Evolutionary conservation across 2,888 invertebrate species (phyloP).

Genomic region (Sialis fuliginosa): DNA sequence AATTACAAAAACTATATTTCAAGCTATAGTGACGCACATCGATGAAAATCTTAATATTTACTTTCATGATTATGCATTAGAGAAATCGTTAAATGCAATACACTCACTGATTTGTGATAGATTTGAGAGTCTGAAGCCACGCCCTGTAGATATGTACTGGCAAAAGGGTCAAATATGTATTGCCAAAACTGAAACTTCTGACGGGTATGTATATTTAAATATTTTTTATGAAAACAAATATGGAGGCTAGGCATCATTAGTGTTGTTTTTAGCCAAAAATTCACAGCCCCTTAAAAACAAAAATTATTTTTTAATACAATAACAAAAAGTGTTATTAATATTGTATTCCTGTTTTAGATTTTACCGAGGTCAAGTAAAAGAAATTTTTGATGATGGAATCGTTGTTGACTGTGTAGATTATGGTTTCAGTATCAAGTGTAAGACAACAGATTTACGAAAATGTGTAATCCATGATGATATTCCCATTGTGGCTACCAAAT

Average conservation of each 20-base stretch:
- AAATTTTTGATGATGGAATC: slow-evolving; percentile 23
- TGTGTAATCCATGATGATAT: slow-evolving; percentile 42
- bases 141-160: slow-evolving; percentile 35
- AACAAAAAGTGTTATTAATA: too few relatives aligned
- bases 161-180: slow-evolving; percentile 45
- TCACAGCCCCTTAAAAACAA: too few relatives aligned
- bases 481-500: slow-evolving; percentile 46
- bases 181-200: slow-evolving; percentile 37
- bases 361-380: slow-evolving; percentile 48
- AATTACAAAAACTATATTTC: slow-evolving; percentile 32
- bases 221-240: too few relatives aligned
- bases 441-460: slow-evolving; percentile 36
- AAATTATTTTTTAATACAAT: too few relatives aligned
- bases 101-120: slow-evolving; percentile 28
- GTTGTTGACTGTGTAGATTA: slow-evolving; percentile 62
- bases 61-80: slow-evolving; percentile 19
- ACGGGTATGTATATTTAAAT: slow-evolving; percentile 25
- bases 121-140: slow-evolving; percentile 27
- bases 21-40: slow-evolving; percentile 43
- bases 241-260: too few relatives aligned
- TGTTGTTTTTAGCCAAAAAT: too few relatives aligned
- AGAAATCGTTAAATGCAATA: slow-evolving; percentile 26
- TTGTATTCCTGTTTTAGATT: slow-evolving; percentile 22
- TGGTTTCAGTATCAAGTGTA: slow-evolving; percentile 55
- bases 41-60: slow-evolving; percentile 29